A percentile compares a stretch with the other conserved stretches of the same genome.
phyloP scores from a whole-genome alignment of 2,888 invertebrate genomes.

The Polymixis lichenea region DNA sequence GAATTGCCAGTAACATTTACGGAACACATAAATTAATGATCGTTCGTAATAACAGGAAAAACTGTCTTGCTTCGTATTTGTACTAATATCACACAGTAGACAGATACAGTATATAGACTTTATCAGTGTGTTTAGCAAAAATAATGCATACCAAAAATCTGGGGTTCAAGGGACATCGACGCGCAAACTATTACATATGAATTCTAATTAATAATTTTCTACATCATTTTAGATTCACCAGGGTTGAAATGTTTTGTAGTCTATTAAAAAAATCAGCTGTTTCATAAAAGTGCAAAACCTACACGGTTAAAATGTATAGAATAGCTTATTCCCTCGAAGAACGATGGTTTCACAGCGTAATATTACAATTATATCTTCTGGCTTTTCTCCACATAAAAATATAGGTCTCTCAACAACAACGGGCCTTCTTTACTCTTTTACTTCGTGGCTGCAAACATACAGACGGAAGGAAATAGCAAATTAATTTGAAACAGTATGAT shows the following conservation, averaged over 20 bases:
- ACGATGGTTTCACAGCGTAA: neutral
- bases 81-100: neutral
- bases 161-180: too few relatives aligned
- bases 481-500: slow-evolving; percentile 45
- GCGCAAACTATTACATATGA: too few relatives aligned
- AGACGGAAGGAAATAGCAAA: slow-evolving; percentile 53
- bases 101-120: slow-evolving; percentile 5
- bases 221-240: neutral
- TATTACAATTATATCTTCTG: neutral
- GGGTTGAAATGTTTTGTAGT: neutral
- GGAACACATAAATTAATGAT: slow-evolving; percentile 8
- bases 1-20: neutral
- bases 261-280: too few relatives aligned
- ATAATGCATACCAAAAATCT: too few relatives aligned
- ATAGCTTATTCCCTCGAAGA: neutral
- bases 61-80: slow-evolving; percentile 17
- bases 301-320: neutral
- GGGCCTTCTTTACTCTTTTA: neutral
- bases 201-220: too few relatives aligned
- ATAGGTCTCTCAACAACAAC: neutral
- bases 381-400: too few relatives aligned
- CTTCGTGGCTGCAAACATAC: neutral
- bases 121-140: neutral
- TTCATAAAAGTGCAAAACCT: neutral
- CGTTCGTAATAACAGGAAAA: slow-evolving; percentile 46